Percentiles rank a stretch among this genome's conserved stretches.
These are phyloP conservation scores for Lemur catta DNA, from an alignment of 2,797 vertebrate species.

Conservation along the genomic window DNA sequence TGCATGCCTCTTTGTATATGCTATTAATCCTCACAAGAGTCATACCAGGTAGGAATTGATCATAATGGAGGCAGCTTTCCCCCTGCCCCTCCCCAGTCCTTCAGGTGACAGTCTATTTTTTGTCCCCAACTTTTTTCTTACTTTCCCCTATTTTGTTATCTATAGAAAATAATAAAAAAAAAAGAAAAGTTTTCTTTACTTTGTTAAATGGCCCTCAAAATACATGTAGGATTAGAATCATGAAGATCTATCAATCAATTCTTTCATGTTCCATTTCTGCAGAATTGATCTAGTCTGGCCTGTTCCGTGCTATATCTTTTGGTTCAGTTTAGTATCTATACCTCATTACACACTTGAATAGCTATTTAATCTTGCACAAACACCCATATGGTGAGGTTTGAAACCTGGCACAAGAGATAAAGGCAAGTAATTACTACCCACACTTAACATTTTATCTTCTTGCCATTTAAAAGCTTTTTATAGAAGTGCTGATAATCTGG, in stretches of 20 bases:
- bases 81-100: neutral
- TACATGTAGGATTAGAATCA: neutral
- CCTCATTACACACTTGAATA: slow-evolving; percentile 65
- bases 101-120: neutral
- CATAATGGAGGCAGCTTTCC: neutral
- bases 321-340: slow-evolving; percentile 34
- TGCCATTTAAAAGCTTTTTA: slow-evolving; percentile 58
- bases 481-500: slow-evolving; percentile 51
- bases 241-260: neutral
- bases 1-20: neutral
- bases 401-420: slow-evolving; percentile 45
- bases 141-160: neutral
- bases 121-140: neutral
- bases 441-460: slow-evolving; percentile 61
- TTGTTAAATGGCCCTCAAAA: slow-evolving; percentile 18
- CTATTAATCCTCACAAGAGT: neutral
- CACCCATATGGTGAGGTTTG: slow-evolving; percentile 35
- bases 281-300: neutral
- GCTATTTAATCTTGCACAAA: slow-evolving; percentile 71
- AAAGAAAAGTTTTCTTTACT: neutral
- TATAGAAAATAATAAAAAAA: neutral
- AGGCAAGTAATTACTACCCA: slow-evolving; percentile 51
- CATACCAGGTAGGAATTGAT: neutral
- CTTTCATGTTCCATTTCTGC: neutral
- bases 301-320: neutral